Evolutionary conservation across 2,888 invertebrate genomes (phyloP).

Genomic region (Diplazon laetatorius): DNA sequence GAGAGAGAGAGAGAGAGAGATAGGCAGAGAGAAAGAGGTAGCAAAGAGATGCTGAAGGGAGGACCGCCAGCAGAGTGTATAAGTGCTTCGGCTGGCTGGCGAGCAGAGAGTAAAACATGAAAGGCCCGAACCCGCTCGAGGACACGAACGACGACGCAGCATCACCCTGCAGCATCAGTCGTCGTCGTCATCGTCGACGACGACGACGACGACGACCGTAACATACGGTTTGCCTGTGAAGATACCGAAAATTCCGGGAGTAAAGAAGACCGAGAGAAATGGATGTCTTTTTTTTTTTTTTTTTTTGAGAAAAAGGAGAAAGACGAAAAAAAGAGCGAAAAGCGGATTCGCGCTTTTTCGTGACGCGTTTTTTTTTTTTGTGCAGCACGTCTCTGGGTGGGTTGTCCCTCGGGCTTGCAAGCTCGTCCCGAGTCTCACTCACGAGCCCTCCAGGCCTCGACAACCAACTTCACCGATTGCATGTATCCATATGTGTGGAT

Average conservation of each 20-base stretch:
- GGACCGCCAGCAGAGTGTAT: conserved; percentile 75
- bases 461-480: conserved; percentile 15
- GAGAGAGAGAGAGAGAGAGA: conserved; percentile 46
- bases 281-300: too few species aligned
- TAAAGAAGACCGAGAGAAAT: conserved; percentile 41
- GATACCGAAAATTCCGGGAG: conserved; percentile 44
- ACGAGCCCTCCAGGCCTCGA: conserved; percentile 23
- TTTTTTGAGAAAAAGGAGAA: conserved; percentile 24
- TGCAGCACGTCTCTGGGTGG: conserved; percentile 28
- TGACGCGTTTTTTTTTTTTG: conserved; percentile 33
- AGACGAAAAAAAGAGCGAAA: conserved; percentile 45
- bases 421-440: conserved; percentile 15
- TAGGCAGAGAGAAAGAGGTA: conserved; percentile 2
- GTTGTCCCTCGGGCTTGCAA: conserved; percentile 25
- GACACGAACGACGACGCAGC: conserved; percentile 70
- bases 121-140: conserved; percentile 79
- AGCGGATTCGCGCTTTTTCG: conserved; percentile 27
- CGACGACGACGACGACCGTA: conserved; percentile 43
- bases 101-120: conserved; percentile 79
- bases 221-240: conserved; percentile 59
- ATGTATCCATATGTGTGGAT: too few species aligned
- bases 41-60: conserved; percentile 45
- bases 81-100: conserved; percentile 76
- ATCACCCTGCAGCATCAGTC: neutral
- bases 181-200: too few species aligned